Evolutionary conservation across 2,113 vertebrate species (phyloP), one percentile per base, ranked within the genome.

Genomic region (Chitala chitala): DNA sequence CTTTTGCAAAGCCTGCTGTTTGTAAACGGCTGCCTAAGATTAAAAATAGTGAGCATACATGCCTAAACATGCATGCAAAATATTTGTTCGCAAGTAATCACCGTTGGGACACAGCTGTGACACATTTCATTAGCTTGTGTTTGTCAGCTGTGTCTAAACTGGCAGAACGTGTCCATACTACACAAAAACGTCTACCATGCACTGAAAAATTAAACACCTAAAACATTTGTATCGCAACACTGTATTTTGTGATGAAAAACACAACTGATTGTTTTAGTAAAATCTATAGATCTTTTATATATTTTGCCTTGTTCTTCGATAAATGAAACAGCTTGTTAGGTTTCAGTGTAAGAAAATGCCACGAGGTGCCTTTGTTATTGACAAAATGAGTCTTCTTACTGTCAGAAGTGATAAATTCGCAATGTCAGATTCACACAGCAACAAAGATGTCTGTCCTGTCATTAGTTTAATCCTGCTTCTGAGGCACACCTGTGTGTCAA

Each of bases 401-500:
- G 64, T 68, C 64, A 68, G 22, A 22, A n/a, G 46, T 38, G 42
- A 68, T 46, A 46, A 46, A 68, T 68, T 68, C 40, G 40, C 10
- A 24, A 24, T 68, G 64, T 48, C 9, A 46, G 64, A 68, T 68
- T 24, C 64, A 68, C 40, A 68, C 40, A 4, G 10, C 40, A n/a
- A 24, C 22, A 22, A 46, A n/a, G 64, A 46, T 68, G 26, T 46
- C 42, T 68, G 38, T 68, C n/a, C 64, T 68, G 64, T 68, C 42
- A 46, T 42, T 42, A 17, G 64, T 68, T 46, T 68, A 68, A 68
- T 68, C 46, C 42, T 44, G 42, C 64, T 46, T 20, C 42, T 46
- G 40, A 68, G 64, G 26, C 22, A 46, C 64, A 29, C 42, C 64
- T 68, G 40, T 48, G 64, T 68, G 40, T 66, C 64, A 44, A 42